These are phyloP conservation scores for Auanema sp. DNA, from an alignment of 2,888 invertebrate species.

Conservation along the genomic window DNA sequence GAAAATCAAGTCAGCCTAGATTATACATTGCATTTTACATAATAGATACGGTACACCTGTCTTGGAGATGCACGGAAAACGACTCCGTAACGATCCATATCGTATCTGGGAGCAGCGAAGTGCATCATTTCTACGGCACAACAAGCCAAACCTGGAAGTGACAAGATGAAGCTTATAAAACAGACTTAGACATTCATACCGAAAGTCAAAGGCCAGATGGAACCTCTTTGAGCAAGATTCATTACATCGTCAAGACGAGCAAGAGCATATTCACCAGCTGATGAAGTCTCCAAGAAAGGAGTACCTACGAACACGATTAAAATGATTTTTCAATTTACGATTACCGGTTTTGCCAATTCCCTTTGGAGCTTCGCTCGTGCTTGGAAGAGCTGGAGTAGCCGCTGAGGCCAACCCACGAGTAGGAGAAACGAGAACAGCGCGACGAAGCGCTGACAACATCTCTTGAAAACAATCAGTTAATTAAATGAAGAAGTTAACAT, in stretches of 20 bases:
- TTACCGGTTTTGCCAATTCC: constrained; percentile 51
- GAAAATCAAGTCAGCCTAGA: constrained; percentile 89
- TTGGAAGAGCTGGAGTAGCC: constrained; percentile 30
- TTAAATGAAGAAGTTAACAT: no score
- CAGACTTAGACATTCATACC: constrained; percentile 73
- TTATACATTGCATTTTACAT: neutral
- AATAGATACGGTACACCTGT: constrained; percentile 38
- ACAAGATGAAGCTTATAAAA: neutral
- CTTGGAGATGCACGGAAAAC: constrained; percentile 77
- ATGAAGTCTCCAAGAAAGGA: constrained; percentile 52
- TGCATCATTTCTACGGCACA: constrained; percentile 90
- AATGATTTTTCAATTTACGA: neutral
- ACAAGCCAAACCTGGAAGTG: constrained; percentile 80
- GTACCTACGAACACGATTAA: constrained; percentile 41
- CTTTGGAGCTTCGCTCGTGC: constrained; percentile 49
- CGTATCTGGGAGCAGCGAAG: constrained; percentile 96
- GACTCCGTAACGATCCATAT: constrained; percentile 97
- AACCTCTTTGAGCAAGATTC: constrained; percentile 68
- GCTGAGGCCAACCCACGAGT: constrained; percentile 16
- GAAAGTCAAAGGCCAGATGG: constrained; percentile 97
- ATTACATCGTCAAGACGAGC: constrained; percentile 61
- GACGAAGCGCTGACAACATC: constrained; percentile 42
- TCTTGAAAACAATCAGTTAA: constrained; percentile 3
- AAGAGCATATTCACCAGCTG: constrained; percentile 59
- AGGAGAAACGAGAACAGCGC: constrained; percentile 25